Evolutionary conservation across 2,113 vertebrate species (phyloP), one percentile per base, ranked within the genome.

Genomic region (Ornithorhynchus anatinus): DNA sequence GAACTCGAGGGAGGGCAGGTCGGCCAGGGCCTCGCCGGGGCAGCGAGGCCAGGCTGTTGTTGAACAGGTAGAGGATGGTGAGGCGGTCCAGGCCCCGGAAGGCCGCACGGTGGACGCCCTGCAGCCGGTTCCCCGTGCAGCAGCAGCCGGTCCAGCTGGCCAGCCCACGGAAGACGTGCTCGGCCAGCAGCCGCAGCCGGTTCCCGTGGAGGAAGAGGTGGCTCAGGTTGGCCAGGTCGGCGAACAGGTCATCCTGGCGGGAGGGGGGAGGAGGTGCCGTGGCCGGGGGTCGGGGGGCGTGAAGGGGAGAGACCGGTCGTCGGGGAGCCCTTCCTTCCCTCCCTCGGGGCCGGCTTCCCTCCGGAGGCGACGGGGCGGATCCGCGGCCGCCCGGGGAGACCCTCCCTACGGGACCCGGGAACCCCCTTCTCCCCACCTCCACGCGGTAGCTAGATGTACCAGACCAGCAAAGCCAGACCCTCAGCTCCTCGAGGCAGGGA

Each of bases 21-120:
- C 95, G 13, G 86, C 92, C 88, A 99, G 93, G 6, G 92, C 91
- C 91, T 97, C 96, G 16, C 95, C 96, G 0, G 0, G 96, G 95
- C 77, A 99, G 92, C 38, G 96, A 95, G 1, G 89, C 89, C 84
- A 99, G 91, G 82, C 96, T 95, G 89, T 99, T 99, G 92, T 99
- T 96, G 89, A 99, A 99, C 75, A 99, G 93, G 90, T 97, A 99
- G 71, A 99, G 96, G 79, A 98, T 99, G 84, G 97, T 97, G 77
- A 99, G 93, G 53, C 95, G 95, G 29, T 93, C 93, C 71, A 99
- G 91, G 61, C 96, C 97, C 1, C 87, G 94, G 84, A 99, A 98
- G 73, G 96, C 95, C 50, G 89, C 93, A 11, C 92, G 94, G 79
- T 97, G 94, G 63, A 99, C 94, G 75, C 95, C 87, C 9, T 91